Evolutionary conservation across 2,113 vertebrate species (phyloP).

Genomic region (Mormoops blainvillei): DNA sequence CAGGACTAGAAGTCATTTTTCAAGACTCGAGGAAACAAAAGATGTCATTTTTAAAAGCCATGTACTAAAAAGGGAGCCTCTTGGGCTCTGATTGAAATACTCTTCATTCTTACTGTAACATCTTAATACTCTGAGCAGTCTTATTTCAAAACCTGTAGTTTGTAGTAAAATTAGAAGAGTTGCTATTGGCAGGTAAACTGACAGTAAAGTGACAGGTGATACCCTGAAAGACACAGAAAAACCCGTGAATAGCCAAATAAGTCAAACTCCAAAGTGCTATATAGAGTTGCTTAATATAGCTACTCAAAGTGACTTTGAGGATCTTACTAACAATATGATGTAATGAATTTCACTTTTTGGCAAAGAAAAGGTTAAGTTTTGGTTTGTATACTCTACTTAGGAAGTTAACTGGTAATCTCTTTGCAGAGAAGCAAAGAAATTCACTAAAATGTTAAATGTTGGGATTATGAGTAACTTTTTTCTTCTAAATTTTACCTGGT

Average conservation of each 20-base stretch:
- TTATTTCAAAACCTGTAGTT: slow-evolving; percentile 9
- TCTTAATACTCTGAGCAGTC: not conserved
- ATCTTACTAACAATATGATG: not conserved
- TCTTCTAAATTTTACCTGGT: slow-evolving; percentile 41
- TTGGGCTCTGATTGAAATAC: not conserved
- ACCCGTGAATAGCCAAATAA: not conserved
- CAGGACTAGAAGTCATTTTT: not conserved
- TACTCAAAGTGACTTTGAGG: not conserved
- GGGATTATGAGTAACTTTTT: not conserved
- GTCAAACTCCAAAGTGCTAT: not conserved
- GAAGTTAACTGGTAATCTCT: slow-evolving; percentile 11
- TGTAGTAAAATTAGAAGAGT: not conserved
- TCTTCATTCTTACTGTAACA: slow-evolving; percentile 34
- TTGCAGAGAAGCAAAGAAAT: slow-evolving; percentile 7
- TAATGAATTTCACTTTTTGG: not conserved
- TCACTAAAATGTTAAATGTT: not conserved
- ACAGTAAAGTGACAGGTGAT: not conserved
- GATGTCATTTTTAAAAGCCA: not conserved
- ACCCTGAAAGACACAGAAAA: not conserved
- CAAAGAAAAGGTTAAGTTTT: slow-evolving; percentile 12
- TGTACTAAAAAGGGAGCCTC: not conserved
- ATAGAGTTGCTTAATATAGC: not conserved
- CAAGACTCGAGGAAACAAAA: not conserved
- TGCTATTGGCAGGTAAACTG: not conserved
- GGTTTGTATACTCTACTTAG: not conserved